Base-by-base conservation (phyloP, 2,888 invertebrate species). In the Melinopterus prodromus region DNA sequence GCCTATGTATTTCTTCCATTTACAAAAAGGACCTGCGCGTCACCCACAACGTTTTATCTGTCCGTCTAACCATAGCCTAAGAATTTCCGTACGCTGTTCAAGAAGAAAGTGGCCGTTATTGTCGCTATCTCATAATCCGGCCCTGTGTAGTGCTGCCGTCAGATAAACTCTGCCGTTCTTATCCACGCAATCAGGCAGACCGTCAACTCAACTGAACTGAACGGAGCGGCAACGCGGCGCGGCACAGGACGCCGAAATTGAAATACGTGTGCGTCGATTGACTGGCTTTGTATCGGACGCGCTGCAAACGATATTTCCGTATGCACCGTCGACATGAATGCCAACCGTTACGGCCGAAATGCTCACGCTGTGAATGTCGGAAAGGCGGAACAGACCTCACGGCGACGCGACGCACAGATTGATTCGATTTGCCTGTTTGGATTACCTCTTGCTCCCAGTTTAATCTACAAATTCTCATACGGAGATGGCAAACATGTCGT, bases 161-260 rank as follows among this genome's bases (percentile, higher is more conserved):
- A 74, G 74, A 74, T 74, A 74, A 74, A 35, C 74, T 74, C 36
- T 37, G 36, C n/a, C 74, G 26, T 74, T 74, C 74, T 36, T 74
- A 74, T 74, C 74, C 74, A 36, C 74, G 74, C 26, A 74, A 74
- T 26, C 74, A 12, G 37, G 74, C 53, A 12, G 7, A 53, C 53
- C 53, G 53, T 26, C 26, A 26, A 12, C 53, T 53, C 9, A 53
- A 53, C 53, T 53, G 53, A 53, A 26, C 35, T 16, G 35, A 35
- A 2, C 35, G 35, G 12, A 36, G 37, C n/a, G n/a, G 35, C 36
- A 36, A 1, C 26, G 36, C n/a, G 74, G 15, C 35, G 37, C n/a
- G 37, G 1, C 71, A 80, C 85, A 85, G 84, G 83, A 84, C 83
- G 83, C 84, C 84, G 85, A 86, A 86, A 87, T 87, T 87, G 86